Base-by-base conservation (phyloP, 1,140 invertebrate species). In the Bombus sylvicola region DNA sequence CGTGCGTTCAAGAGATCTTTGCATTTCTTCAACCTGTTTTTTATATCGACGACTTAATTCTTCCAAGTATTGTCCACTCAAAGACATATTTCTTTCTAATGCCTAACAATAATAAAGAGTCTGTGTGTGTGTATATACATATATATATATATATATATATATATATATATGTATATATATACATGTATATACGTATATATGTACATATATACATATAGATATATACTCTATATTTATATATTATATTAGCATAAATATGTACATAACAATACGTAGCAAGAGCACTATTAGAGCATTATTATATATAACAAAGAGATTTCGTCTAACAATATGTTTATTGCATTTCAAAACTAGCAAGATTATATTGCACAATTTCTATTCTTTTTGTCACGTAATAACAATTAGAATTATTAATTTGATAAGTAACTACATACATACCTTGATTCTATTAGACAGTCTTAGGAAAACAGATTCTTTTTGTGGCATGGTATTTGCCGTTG, bases 381-480 rank as follows among this genome's bases (percentile, higher is more conserved):
- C 34, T 37, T 22, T 10, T 37, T 22, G 1, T 53, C 47, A 8
- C 5, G 2, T 53, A 53, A 68, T 68, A 68, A 34, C 8, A 34
- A 34, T 22, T 53, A 37, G 1, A 3, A 68, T 25, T 39, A 25
- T 69, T 69, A 25, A 69, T 28, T 39, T 25, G 1, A 69, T n/a
- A 69, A 69, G 64, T 69, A 22, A n/a, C 37, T 15, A 86, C 76
- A 87, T 93, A 87, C 78, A 86, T 93, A 98, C 97, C 96, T 99
- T 99, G 43, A 99, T 99, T 92, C 98, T 97, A 95, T 99, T 99
- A 59, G 98, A 98, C 41, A 99, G 95, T 88, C 99, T 96, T 90
- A 99, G 96, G 94, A 99, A 99, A 39, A 99, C 98, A 8, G 98
- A 99, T 95, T 99, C 99, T 89, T 99, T 99, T 92, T 96, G 96